Percentiles rank a stretch among this genome's conserved stretches.
These are phyloP conservation scores for Aphrocallistes beatrix DNA, from an alignment of 37 sponge, comb jelly and placozoan species.

Conservation along the genomic window DNA sequence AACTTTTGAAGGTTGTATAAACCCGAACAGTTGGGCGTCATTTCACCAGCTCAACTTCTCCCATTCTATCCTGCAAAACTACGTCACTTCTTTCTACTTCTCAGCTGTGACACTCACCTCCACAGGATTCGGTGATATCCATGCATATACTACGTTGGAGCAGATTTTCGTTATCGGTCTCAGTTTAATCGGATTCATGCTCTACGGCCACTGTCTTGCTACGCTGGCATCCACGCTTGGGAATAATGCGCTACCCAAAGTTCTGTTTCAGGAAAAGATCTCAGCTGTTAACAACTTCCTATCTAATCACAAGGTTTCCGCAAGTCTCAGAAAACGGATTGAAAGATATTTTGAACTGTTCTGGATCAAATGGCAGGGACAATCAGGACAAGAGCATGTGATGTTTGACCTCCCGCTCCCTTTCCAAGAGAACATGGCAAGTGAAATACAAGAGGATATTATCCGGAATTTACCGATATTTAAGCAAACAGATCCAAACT, in stretches of 20 bases:
- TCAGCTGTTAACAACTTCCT: constrained; percentile 58
- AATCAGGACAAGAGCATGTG: constrained; percentile 37
- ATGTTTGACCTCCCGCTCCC: constrained; percentile 48
- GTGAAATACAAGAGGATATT: constrained; percentile 30
- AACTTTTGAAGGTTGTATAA: constrained; percentile 23
- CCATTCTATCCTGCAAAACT: constrained; percentile 40
- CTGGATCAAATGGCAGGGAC: constrained; percentile 50
- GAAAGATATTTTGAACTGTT: constrained; percentile 51
- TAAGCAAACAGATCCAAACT: constrained; percentile 18
- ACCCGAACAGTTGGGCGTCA: constrained; percentile 38
- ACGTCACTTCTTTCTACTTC: constrained; percentile 65
- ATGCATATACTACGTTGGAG: constrained; percentile 41
- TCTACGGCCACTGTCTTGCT: constrained; percentile 65
- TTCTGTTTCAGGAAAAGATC: constrained; percentile 55
- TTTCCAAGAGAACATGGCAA: constrained; percentile 41
- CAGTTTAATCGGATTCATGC: constrained; percentile 42
- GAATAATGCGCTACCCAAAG: constrained; percentile 39
- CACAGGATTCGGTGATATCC: constrained; percentile 68
- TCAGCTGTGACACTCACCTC: constrained; percentile 56
- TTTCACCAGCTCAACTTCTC: constrained; percentile 21
- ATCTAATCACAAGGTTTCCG: constrained; percentile 36
- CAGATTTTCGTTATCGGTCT: constrained; percentile 34
- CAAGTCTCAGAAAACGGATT: constrained; percentile 36
- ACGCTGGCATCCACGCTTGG: constrained; percentile 51
- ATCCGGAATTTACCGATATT: constrained; percentile 33